These are phyloP conservation scores for Melieria omissa DNA, from an alignment of 2,888 invertebrate species.

Conservation along the genomic window DNA sequence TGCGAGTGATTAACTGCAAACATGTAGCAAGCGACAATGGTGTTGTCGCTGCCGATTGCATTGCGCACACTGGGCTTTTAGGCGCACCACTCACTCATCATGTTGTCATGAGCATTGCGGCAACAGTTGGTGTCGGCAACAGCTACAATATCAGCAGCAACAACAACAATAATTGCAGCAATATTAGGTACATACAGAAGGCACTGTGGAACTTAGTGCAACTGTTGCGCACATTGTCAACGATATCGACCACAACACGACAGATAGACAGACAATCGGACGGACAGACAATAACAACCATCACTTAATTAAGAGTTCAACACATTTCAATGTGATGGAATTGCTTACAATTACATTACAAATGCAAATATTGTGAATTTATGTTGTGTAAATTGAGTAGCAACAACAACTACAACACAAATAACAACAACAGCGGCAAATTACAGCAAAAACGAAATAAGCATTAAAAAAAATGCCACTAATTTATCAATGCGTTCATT, in stretches of 20 bases:
- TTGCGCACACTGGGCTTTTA: too few relatives aligned
- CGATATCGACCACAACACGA: conserved; percentile 2
- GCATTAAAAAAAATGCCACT: conserved; percentile 3
- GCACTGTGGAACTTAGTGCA: background rate
- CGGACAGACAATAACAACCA: background rate
- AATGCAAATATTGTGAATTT: conserved; percentile 41
- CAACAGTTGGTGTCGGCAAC: too few relatives aligned
- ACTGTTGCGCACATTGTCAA: background rate
- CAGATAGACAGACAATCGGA: background rate
- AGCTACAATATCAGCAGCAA: too few relatives aligned
- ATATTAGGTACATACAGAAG: too few relatives aligned
- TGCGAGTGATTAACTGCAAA: too few relatives aligned
- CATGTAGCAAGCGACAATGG: too few relatives aligned
- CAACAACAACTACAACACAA: conserved; percentile 25
- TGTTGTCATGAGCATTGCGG: too few relatives aligned
- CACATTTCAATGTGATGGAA: conserved; percentile 40
- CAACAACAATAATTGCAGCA: too few relatives aligned
- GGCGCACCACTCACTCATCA: too few relatives aligned
- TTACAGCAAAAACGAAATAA: conserved; percentile 21
- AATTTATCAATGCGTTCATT: conserved; percentile 25
- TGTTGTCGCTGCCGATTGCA: too few relatives aligned
- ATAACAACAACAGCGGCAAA: conserved; percentile 19
- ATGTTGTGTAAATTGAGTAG: conserved; percentile 35
- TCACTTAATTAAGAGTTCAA: conserved; percentile 46
- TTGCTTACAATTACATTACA: conserved; percentile 44